Percentiles rank a stretch among this genome's conserved stretches.
Conservation (phyloP, 2,888 invertebrate genomes). For the Proisotoma minuta region DNA sequence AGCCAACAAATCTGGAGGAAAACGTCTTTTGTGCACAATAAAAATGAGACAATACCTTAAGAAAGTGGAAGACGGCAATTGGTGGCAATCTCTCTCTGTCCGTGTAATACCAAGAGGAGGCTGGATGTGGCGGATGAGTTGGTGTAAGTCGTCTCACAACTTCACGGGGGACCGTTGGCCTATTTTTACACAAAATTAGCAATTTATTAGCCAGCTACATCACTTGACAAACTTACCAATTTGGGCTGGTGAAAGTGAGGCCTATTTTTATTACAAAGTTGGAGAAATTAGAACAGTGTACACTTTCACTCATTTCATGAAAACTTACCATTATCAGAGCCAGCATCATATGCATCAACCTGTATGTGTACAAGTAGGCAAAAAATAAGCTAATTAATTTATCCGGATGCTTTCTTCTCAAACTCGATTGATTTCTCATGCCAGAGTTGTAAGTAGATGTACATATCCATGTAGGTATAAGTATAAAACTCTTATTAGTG, state of each 20-base stretch:
- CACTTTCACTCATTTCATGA: not conserved
- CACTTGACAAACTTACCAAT: too few species aligned
- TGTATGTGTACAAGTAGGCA: too few species aligned
- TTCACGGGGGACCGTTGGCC: constrained; percentile 84
- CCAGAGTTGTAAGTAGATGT: too few species aligned
- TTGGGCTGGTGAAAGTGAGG: constrained; percentile 75
- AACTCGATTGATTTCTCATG: not conserved
- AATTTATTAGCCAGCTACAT: too few species aligned
- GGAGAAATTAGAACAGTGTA: constrained; percentile 5
- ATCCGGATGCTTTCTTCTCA: not conserved
- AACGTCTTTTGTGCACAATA: constrained; percentile 15
- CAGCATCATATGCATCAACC: constrained; percentile 88
- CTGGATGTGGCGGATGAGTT: constrained; percentile 82
- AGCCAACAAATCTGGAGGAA: too few species aligned
- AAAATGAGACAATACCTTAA: constrained; percentile 62
- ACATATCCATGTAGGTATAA: too few species aligned
- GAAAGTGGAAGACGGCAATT: constrained; percentile 84
- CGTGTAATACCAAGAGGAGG: constrained; percentile 90
- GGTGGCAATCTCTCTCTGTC: constrained; percentile 80
- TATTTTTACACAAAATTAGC: too few species aligned
- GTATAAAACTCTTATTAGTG: not conserved
- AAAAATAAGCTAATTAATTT: constrained; percentile 1
- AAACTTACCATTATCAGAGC: constrained; percentile 67
- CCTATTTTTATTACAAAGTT: constrained; percentile 54
- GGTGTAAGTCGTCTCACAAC: constrained; percentile 84